Percentiles rank a stretch among this genome's conserved stretches.
phyloP scores from a whole-genome alignment of 2,113 vertebrate species.

The Dicentrarchus labrax region DNA sequence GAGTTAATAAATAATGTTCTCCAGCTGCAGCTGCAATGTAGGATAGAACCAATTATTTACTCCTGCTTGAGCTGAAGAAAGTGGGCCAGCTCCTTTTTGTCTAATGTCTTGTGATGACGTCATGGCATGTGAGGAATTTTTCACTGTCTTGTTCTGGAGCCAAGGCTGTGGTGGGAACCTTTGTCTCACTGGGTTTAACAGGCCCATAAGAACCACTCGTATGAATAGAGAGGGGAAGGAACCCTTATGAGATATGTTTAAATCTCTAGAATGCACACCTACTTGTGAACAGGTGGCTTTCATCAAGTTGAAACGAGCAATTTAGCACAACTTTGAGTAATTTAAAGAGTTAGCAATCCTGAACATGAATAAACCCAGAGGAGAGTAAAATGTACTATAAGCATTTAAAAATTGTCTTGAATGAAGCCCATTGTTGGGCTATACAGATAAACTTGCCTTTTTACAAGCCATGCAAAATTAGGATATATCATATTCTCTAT shows the following conservation, averaged over 20 bases:
- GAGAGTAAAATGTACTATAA: not conserved
- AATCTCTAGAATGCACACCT: not conserved
- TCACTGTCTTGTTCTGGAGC: conserved; percentile 6
- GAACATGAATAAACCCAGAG: not conserved
- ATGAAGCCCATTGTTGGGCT: not conserved
- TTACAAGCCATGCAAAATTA: conserved; percentile 1
- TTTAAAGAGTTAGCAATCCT: not conserved
- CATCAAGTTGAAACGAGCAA: not conserved
- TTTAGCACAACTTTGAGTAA: too few species aligned
- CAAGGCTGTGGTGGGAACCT: not conserved
- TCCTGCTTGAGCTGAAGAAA: conserved; percentile 34
- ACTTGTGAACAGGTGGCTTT: not conserved
- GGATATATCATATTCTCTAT: not conserved
- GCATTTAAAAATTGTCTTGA: not conserved
- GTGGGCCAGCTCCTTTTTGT: conserved; percentile 31
- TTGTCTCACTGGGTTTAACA: too few species aligned
- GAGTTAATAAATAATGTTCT: conserved; percentile 30
- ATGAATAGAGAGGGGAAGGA: not conserved
- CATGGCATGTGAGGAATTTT: not conserved
- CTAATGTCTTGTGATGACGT: not conserved
- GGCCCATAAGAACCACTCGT: not conserved
- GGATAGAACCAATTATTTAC: conserved; percentile 30
- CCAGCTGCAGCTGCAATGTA: conserved; percentile 39
- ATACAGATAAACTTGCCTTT: not conserved
- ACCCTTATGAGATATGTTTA: not conserved